A percentile compares a stretch with the other conserved stretches of the same genome.
Conservation (phyloP, 2,113 vertebrate genomes). For the Bothrops jararaca region DNA sequence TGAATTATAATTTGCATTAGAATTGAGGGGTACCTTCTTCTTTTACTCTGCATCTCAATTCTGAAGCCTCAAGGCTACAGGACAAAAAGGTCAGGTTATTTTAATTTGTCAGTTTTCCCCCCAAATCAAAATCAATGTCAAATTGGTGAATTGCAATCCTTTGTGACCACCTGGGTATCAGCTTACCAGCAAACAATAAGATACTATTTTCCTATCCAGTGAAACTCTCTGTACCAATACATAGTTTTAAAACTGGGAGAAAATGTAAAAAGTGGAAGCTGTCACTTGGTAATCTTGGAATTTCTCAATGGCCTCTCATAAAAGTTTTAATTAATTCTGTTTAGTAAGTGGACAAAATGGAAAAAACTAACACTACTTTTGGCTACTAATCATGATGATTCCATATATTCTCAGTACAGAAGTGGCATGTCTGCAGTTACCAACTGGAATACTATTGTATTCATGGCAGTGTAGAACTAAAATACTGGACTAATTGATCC, state of each 20-base stretch:
- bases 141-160: not conserved
- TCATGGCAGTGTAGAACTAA: not conserved
- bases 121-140: not conserved
- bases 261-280: not conserved
- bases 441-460: not conserved
- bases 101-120: not conserved
- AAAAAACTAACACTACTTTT: not conserved
- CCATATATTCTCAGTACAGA: not conserved
- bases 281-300: not conserved
- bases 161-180: not conserved
- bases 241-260: not conserved
- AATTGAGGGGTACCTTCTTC: not conserved
- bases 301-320: not conserved
- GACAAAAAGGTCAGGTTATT: not conserved
- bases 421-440: not conserved
- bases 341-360: not conserved
- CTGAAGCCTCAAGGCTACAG: not conserved
- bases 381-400: not conserved
- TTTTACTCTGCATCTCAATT: not conserved
- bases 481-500: not conserved
- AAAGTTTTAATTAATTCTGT: not conserved
- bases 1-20: not conserved
- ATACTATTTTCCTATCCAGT: not conserved
- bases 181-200: not conserved
- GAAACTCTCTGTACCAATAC: not conserved